Base-by-base conservation (phyloP, 2,797 vertebrate species). In the Anabas testudineus region DNA sequence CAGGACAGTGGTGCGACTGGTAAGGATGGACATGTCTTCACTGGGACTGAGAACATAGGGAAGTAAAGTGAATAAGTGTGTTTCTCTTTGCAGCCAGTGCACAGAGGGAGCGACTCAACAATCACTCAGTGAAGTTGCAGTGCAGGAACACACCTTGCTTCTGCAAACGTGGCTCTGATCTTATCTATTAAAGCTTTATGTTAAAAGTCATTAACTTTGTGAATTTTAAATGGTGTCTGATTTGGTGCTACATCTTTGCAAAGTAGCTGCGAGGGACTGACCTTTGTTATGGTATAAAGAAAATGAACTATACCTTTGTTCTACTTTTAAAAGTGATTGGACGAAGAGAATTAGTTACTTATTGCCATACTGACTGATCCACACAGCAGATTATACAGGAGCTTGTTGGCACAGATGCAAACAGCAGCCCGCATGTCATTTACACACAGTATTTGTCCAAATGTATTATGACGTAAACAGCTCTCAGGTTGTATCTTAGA, bases 1-100 rank as follows among this genome's bases (percentile, higher is more conserved):
- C 84, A 90, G 96, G 34, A 62, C 89, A 9, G 74, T 70, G 14
- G 90, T 93, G 88, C 92, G 94, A 75, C 60, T 95, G 95, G 97
- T 98, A 91, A 95, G 95, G 48, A 7, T 18, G 0, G 1, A 41
- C 8, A 3, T 18, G 10, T 16, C 67, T 57, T 19, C 36, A 58
- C 0, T 15, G 21, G 15, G 15, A 14, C 32, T 12, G 13, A 22
- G 10, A 26, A 54, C 8, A 21, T 14, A 10, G 4, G 26, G 37
- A 10, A 15, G 32, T 7, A 13, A 51, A 30, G n/a, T n/a, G n/a
- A n/a, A n/a, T n/a, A n/a, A n/a, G n/a, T n/a, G n/a, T n/a, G n/a
- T 15, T 58, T 7, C 18, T 21, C 43, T 21, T 10, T 46, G n/a
- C 19, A 21, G 19, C 42, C 46, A 22, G 16, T 12, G 28, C 10